Evolutionary conservation across 2,797 vertebrate genomes (phyloP).

Genomic region (Holocentrus rufus): DNA sequence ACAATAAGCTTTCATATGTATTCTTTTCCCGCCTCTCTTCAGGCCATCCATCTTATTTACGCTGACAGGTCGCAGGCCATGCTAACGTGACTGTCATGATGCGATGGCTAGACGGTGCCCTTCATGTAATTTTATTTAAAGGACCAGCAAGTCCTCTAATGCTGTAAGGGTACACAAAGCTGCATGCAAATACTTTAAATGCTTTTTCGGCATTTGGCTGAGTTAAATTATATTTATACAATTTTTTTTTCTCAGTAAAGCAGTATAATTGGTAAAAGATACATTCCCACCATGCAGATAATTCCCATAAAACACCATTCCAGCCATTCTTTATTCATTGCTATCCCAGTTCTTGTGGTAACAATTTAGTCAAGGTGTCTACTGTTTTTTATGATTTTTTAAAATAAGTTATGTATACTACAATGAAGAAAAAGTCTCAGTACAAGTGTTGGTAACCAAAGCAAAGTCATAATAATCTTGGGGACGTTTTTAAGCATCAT

Average conservation of each 20-base stretch:
- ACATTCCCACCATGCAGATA: neutral
- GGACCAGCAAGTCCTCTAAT: neutral
- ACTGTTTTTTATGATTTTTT: neutral
- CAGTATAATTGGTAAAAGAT: neutral
- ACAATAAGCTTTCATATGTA: constrained; percentile 82
- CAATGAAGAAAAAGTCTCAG: no score
- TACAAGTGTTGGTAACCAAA: no score
- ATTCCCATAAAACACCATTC: neutral
- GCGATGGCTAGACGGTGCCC: constrained; percentile 61
- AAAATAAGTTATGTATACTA: no score
- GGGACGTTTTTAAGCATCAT: no score
- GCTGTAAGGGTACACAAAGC: neutral
- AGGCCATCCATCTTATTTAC: constrained; percentile 80
- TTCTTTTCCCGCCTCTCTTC: constrained; percentile 76
- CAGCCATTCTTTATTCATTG: neutral
- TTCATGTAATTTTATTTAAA: constrained; percentile 54
- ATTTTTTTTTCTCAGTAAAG: constrained; percentile 15
- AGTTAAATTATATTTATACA: neutral
- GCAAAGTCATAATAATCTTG: no score
- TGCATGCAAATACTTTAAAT: constrained; percentile 3
- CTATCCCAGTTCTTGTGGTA: neutral
- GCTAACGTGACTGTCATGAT: constrained; percentile 70
- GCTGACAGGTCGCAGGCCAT: constrained; percentile 71
- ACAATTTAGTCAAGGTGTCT: neutral
- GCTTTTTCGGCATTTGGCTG: neutral